Conservation (phyloP, 2,113 vertebrate genomes). For the Colinus virginianus region DNA sequence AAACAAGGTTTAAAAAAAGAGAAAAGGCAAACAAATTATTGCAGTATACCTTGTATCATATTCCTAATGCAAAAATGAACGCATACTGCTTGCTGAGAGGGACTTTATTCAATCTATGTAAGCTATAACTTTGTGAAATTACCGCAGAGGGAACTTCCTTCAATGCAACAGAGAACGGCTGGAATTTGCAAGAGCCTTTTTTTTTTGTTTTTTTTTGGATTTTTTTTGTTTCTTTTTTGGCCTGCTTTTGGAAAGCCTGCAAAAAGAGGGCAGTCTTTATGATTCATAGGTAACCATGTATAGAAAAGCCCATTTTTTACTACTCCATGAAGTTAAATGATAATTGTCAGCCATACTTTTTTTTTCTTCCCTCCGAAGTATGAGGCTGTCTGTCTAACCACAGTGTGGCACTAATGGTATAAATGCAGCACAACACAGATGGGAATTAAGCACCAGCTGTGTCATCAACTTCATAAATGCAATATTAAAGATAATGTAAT, state of each 20-base stretch:
- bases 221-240: background rate
- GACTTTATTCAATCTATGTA: background rate
- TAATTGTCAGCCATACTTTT: background rate
- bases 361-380: background rate
- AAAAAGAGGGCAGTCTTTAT: constrained; percentile 1
- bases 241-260: constrained; percentile 2
- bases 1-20: background rate
- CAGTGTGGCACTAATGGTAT: constrained; percentile 70
- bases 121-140: background rate
- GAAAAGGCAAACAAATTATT: background rate
- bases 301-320: constrained; percentile 5
- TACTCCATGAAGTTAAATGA: background rate
- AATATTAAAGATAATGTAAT: constrained; percentile 57
- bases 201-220: background rate
- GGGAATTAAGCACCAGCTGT: constrained; percentile 61
- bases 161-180: background rate
- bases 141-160: background rate
- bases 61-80: background rate
- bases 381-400: constrained; percentile 48
- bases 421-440: constrained; percentile 61
- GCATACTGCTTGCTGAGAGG: background rate
- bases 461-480: constrained; percentile 65
- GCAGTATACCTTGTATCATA: background rate
- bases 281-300: background rate
- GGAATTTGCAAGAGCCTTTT: background rate